Evolutionary conservation across 2,797 vertebrate genomes (phyloP).

Genomic region (Mergus octosetaceus): DNA sequence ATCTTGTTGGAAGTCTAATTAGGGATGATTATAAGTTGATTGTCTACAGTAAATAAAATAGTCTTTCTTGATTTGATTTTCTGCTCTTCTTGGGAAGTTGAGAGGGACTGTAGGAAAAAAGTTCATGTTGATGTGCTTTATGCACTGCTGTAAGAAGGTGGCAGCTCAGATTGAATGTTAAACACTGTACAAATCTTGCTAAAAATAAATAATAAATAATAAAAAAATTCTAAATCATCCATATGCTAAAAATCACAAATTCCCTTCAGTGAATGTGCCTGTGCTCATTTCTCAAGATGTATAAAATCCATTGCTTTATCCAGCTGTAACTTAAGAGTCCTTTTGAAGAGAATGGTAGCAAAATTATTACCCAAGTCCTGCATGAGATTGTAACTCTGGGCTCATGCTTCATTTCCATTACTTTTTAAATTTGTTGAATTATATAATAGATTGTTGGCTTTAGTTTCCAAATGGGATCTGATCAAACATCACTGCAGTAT

Average conservation of each 20-base stretch:
- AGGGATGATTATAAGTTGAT: slow-evolving; percentile 1
- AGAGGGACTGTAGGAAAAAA: background rate
- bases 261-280: background rate
- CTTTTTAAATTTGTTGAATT: background rate
- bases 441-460: background rate
- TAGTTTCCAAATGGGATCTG: background rate
- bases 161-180: background rate
- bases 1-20: slow-evolving; percentile 3
- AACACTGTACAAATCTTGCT: background rate
- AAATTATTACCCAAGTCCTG: background rate
- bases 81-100: background rate
- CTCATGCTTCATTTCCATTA: background rate
- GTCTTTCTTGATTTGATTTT: background rate
- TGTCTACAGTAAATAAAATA: slow-evolving; percentile 5
- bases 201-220: background rate
- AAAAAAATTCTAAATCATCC: background rate
- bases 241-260: background rate
- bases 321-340: background rate
- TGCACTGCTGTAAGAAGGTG: background rate
- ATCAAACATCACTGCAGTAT: background rate
- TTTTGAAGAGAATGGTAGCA: background rate
- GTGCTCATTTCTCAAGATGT: background rate
- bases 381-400: background rate
- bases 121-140: background rate
- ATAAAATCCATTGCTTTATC: background rate